Evolutionary conservation across 92 coral and sea anemone genomes (phyloP).

Genomic region (Umimayanthus kanabou): DNA sequence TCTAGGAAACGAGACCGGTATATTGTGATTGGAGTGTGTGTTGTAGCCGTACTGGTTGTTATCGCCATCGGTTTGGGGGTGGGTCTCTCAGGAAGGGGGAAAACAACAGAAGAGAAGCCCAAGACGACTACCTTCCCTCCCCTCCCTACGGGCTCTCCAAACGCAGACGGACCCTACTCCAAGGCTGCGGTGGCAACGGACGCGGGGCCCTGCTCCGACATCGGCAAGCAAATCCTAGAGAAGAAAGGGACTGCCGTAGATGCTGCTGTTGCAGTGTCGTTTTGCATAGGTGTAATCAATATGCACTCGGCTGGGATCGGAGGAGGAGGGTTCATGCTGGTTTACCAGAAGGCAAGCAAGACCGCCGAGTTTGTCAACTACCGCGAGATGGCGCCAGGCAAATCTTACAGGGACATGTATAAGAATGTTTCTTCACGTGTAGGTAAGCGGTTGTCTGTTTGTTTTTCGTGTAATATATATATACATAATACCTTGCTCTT

Average conservation of each 20-base stretch:
- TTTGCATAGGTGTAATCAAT: slow-evolving; percentile 61
- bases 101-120: background rate
- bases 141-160: slow-evolving; percentile 57
- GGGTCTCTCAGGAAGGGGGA: slow-evolving; percentile 30
- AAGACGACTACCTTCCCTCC: slow-evolving; percentile 28
- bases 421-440: background rate
- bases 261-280: slow-evolving; percentile 58
- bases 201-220: slow-evolving; percentile 65
- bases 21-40: slow-evolving; percentile 50
- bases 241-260: slow-evolving; percentile 60
- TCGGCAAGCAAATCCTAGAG: slow-evolving; percentile 54
- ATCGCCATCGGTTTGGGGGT: slow-evolving; percentile 56
- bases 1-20: slow-evolving; percentile 52
- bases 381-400: slow-evolving; percentile 65
- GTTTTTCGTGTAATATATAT: too few species aligned
- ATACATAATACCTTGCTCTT: too few species aligned
- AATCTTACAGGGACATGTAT: slow-evolving; percentile 51
- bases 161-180: slow-evolving; percentile 66
- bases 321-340: slow-evolving; percentile 64
- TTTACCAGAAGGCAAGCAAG: slow-evolving; percentile 41
- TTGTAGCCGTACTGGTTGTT: slow-evolving; percentile 48
- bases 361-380: slow-evolving; percentile 59
- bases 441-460: background rate
- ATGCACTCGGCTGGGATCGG: slow-evolving; percentile 74
- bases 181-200: slow-evolving; percentile 75